Evolutionary conservation across 2,797 vertebrate species (phyloP), one percentile per base, ranked within the genome.

Genomic region (Arctocebus calabarensis): DNA sequence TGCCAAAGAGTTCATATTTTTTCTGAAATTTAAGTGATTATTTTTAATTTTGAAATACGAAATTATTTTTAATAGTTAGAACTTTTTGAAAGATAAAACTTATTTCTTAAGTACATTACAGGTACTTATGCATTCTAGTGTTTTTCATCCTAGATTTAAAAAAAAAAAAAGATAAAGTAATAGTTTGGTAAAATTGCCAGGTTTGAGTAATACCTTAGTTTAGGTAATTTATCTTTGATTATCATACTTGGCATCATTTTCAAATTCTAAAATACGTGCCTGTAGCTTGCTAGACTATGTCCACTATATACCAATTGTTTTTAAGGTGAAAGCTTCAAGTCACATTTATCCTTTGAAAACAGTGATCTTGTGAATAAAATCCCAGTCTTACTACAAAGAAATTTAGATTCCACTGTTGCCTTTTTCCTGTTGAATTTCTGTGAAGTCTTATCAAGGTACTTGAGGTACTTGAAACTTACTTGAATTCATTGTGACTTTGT

Each of bases 291-390:
- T 75, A 25, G 19, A 43, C 29, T 86, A 2, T 9, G 8, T 57
- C 83, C 6, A 55, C 29, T 43, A 37, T 62, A 22, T 45, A 66
- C 27, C 32, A 22, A 64, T 85, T 86, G 75, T 70, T 88, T 88
- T 88, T 71, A 89, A 84, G 77, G 70, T 19, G 77, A 77, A 90
- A 17, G 8, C 74, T 95, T 83, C 11, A 70, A 55, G 29, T 25
- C 22, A 64, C 1, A 75, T 62, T 71, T 90, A 62, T 37, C 29
- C 61, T 86, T 75, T 90, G 55, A 62, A 85, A 81, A 34, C 52
- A 87, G n/a, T 86, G 22, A 16, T 17, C 52, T 86, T 45, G 4
- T 77, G 62, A 71, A 22, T 89, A 83, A 90, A 70, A 64, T 71
- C 75, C 23, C 43, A 62, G 4, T 5, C 73, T 73, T 79, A 59